Evolutionary conservation across 2,888 invertebrate species (phyloP), one percentile per base, ranked within the genome.

Genomic region (Lutraria lutraria): DNA sequence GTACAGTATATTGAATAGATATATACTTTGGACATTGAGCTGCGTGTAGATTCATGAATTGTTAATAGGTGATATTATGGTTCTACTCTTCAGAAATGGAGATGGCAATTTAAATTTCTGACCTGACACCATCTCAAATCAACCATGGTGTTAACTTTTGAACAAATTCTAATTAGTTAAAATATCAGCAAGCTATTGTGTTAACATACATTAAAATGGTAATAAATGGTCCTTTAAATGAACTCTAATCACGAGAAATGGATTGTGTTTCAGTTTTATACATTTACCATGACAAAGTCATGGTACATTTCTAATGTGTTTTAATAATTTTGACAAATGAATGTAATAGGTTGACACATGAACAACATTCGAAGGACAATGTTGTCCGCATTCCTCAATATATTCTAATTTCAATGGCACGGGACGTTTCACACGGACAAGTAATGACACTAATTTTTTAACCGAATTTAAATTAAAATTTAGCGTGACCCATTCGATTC

Each of bases 371-470:
- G 76, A 76, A 76, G 76, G 76, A 76, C 76, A 76, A 29, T 31
- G 31, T 76, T 34, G n/a, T 76, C 34, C 31, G 31, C 31, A 76
- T 76, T 19, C 76, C 76, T 34, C 29, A 68, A 31, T 56, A 60
- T 60, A 60, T 12, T 53, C 80, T 34, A 72, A 80, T 80, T 80
- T 60, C 31, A 31, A 31, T 80, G n/a, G 56, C 63, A 83, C 52
- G 87, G 87, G 60, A 83, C 83, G 83, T 87, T 87, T 83, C 83
- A 79, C 80, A 34, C 63, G 80, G 83, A 83, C 83, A 79, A 4
- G 31, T 31, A 52, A 29, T 84, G 84, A 88, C 87, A 88, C 87
- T 88, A 84, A 83, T 88, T 84, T 84, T 88, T 43, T 63, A 43
- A 79, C 34, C 72, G 80, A 83, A 63, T 25, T 83, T 52, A 84